Conservation (phyloP, 2,888 invertebrate genomes). For the Cataglyphis altisquamis region DNA sequence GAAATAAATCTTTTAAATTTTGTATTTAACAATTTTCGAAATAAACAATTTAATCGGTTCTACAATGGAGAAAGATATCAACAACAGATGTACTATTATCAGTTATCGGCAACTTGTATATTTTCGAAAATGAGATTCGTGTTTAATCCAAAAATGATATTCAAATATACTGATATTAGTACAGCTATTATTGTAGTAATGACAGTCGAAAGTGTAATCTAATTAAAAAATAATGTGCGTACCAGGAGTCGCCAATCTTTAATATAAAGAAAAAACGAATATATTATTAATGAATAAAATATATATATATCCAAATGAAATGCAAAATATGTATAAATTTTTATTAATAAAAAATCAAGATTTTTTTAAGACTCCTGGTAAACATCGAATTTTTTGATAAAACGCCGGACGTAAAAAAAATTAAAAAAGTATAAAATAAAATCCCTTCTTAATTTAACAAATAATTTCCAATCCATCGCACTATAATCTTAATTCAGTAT, state of each 20-base stretch:
- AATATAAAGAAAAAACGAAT: background rate
- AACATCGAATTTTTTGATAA: background rate
- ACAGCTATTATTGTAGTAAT: constrained; percentile 19
- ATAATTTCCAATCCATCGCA: background rate
- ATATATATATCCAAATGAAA: background rate
- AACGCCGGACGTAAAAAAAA: background rate
- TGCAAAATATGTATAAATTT: background rate
- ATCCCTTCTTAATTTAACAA: constrained; percentile 13
- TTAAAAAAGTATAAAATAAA: constrained; percentile 1
- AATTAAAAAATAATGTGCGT: constrained; percentile 20
- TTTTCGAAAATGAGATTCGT: background rate
- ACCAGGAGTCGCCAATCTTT: constrained; percentile 10
- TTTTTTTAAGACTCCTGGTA: constrained; percentile 14
- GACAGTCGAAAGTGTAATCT: background rate
- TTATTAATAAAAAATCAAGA: background rate
- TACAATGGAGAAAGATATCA: constrained; percentile 11
- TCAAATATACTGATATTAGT: constrained; percentile 11
- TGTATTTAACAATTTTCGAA: constrained; percentile 28
- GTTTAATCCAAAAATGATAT: background rate
- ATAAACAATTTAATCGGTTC: constrained; percentile 18
- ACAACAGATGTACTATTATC: constrained; percentile 31
- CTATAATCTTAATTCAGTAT: background rate
- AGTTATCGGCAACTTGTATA: background rate
- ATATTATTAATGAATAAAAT: background rate
- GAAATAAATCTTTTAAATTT: background rate